Base-by-base conservation (phyloP, 2,888 invertebrate species). In the Syrista parreyssii region DNA sequence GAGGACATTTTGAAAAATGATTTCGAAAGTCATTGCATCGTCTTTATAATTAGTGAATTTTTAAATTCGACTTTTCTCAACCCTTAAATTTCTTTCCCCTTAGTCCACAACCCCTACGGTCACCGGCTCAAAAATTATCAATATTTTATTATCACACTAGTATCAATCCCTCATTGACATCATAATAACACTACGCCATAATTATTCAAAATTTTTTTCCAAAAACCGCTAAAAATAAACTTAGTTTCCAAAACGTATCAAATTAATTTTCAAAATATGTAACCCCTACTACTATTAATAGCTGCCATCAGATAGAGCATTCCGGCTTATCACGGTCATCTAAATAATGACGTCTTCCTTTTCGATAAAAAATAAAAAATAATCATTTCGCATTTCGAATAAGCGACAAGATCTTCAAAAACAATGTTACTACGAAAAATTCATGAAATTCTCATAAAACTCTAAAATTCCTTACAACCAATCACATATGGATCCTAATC, bases 1-100 rank as follows among this genome's bases (percentile, higher is more conserved):
- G 90, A 88, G 88, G 91, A 91, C 91, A 90, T 91, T 91, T 91
- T 91, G 91, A 91, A 91, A 91, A 91, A 91, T 91, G 89, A 91
- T 89, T 88, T 86, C 88, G 86, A 87, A 87, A 90, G 88, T 89
- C 89, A 88, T 90, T 85, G 87, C 82, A 83, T 81, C 85, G 11
- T 84, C 75, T 23, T 23, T 2, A 9, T 55, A 23, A 23, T 23
- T 15, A 55, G 1, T 9, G 23, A 55, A 55, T 55, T 55, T 55
- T 55, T 23, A 1, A 9, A 23, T 55, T 55, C 9, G 9, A 23
- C 23, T 2, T 55, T 55, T 23, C 9, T 0, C 55, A 55, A 9
- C 23, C 23, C 9, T 55, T 55, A 6, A 55, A 15, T 55, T 55
- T 23, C 23, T 23, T 55, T 23, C 1, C 3, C 23, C 55, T 23